phyloP scores from a whole-genome alignment of 2,797 vertebrate species.

The Acanthiza pusilla region DNA sequence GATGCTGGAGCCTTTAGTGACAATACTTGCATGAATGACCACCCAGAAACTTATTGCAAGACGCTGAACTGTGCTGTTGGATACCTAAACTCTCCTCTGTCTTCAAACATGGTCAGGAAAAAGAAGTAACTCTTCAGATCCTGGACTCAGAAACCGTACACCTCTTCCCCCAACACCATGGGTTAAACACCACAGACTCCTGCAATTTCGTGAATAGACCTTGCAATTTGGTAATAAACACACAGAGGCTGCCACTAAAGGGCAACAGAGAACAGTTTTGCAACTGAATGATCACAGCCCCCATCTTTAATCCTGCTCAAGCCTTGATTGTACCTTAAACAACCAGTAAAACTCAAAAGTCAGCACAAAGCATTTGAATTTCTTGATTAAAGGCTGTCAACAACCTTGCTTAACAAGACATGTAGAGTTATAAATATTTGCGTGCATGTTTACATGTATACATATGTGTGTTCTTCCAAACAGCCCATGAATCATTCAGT shows the following conservation, averaged over 20 bases:
- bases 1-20: not conserved
- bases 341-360: not conserved
- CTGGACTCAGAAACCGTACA: not conserved
- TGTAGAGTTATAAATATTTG: not conserved
- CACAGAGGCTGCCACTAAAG: not conserved
- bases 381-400: not conserved
- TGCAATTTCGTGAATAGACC: not conserved
- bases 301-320: not conserved
- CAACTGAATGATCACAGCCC: not conserved
- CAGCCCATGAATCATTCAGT: not conserved
- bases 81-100: not conserved
- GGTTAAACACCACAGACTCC: not conserved
- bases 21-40: not conserved
- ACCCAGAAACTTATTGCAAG: not conserved
- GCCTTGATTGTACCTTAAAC: not conserved
- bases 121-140: not conserved
- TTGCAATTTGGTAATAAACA: not conserved
- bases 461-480: not conserved
- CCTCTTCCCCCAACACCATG: not conserved
- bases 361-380: not conserved
- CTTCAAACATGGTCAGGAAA: not conserved
- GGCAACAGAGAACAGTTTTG: not conserved
- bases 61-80: not conserved
- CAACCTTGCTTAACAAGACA: not conserved
- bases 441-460: rapidly evolving